Percentiles rank a stretch among this genome's conserved stretches.
These are phyloP conservation scores for Passerina amoena DNA, from an alignment of 2,113 vertebrate genomes.

Conservation along the genomic window DNA sequence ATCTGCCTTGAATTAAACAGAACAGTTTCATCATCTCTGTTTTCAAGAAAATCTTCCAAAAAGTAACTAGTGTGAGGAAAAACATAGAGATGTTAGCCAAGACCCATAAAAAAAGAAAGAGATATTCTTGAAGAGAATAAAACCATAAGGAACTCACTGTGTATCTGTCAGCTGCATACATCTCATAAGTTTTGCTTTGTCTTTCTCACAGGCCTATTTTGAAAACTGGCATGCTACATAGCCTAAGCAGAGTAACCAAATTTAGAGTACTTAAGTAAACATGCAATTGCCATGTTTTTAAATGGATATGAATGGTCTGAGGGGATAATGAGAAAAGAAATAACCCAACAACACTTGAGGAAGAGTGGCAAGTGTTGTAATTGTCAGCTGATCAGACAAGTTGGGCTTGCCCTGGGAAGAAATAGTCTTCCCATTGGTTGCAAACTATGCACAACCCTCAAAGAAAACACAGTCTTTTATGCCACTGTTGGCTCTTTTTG, in stretches of 20 bases:
- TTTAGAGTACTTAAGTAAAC: conserved; percentile 55
- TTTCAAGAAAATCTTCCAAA: conserved; percentile 56
- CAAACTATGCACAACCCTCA: conserved; percentile 48
- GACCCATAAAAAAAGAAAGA: conserved; percentile 62
- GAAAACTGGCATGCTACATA: conserved; percentile 62
- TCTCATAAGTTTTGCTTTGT: conserved; percentile 21
- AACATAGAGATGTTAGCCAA: conserved; percentile 50
- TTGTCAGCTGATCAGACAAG: conserved; percentile 47
- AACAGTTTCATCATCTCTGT: conserved; percentile 16
- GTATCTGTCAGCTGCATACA: conserved; percentile 25
- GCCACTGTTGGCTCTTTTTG: conserved; percentile 66
- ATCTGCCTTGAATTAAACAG: conserved; percentile 54
- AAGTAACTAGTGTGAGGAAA: conserved; percentile 36
- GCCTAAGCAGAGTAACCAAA: conserved; percentile 57
- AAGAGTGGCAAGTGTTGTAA: conserved; percentile 24
- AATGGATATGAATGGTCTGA: conserved; percentile 36
- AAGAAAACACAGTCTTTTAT: conserved; percentile 61
- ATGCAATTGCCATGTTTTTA: conserved; percentile 62
- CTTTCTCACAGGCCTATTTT: conserved; percentile 40
- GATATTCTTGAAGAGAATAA: conserved; percentile 35
- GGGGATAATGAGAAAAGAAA: conserved; percentile 36
- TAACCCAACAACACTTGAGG: conserved; percentile 26
- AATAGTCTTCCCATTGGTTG: conserved; percentile 47
- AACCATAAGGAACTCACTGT: conserved; percentile 9
- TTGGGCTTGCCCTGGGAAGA: conserved; percentile 41